Evolutionary conservation across 2,888 invertebrate species (phyloP), one percentile per base, ranked within the genome.

Genomic region (Eupeodes luniger): DNA sequence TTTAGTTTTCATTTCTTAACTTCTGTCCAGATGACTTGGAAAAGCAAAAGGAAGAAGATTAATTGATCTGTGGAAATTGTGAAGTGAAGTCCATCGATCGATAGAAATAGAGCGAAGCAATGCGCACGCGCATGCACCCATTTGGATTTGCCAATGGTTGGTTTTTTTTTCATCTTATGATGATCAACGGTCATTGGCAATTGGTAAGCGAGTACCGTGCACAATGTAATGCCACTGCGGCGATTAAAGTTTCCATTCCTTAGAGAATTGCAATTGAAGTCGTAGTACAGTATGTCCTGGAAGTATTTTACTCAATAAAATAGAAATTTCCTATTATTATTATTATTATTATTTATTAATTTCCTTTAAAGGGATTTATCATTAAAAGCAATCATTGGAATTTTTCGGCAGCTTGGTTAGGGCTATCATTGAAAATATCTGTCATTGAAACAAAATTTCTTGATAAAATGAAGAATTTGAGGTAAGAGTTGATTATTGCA

Each of bases 121-220:
- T 85, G 88, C 81, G 85, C 88, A 81, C 78, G 88, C 88, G 88
- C 85, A 81, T 78, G 85, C 85, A 74, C 81, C 88, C 70, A 88
- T 78, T 88, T 40, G 85, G 66, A 88, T 78, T 88, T 40, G 81
- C 88, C 66, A 74, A 74, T 78, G 75, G 69, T 64, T 57, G 57
- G 57, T 66, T 11, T 66, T 47, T 19, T 14, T 19, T 19, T 64
- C 19, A 19, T 55, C 16, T 57, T 57, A 5, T 5, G 75, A 88
- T 88, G 85, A 85, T 88, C 81, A 81, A 75, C 81, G 85, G 85
- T 81, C 88, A 88, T 74, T 85, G 81, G 62, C 27, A 27, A 27
- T 27, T 27, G 27, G 27, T 3, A 27, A 27, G 27, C 69, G 69
- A 85, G 64, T 81, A 79, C 62, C 4, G 4, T 62, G 62, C 9